Evolutionary conservation across 2,113 vertebrate species (phyloP).

Genomic region (Tichodroma muraria): DNA sequence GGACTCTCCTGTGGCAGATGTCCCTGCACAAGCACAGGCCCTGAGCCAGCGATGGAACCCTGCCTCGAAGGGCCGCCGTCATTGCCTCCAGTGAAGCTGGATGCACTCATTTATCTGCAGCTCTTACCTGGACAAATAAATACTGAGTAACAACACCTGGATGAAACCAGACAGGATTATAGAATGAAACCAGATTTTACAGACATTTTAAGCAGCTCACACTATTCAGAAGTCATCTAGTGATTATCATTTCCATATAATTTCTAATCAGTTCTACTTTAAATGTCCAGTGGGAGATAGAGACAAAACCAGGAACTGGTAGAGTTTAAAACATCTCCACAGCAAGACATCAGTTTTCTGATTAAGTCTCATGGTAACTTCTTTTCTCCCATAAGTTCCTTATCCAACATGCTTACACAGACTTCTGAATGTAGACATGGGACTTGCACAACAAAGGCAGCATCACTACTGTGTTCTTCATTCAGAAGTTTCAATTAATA

Average conservation of each 20-base stretch:
- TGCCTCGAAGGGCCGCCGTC: background rate
- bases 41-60: background rate
- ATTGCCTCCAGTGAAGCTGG: background rate
- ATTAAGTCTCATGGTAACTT: background rate
- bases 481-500: background rate
- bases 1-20: background rate
- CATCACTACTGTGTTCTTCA: background rate
- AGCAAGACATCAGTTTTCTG: constrained; percentile 25
- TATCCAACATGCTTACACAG: background rate
- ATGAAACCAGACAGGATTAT: background rate
- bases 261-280: background rate
- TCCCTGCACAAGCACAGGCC: background rate
- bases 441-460: background rate
- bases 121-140: background rate
- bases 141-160: background rate
- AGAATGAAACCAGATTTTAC: background rate
- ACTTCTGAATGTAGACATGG: background rate
- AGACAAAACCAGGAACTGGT: background rate
- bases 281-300: background rate
- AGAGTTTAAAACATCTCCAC: background rate
- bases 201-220: background rate
- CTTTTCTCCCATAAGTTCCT: background rate
- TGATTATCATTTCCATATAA: background rate
- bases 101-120: background rate
- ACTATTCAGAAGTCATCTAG: background rate